Evolutionary conservation across 2,888 invertebrate genomes (phyloP).

Genomic region (Catotricha subobsoleta): DNA sequence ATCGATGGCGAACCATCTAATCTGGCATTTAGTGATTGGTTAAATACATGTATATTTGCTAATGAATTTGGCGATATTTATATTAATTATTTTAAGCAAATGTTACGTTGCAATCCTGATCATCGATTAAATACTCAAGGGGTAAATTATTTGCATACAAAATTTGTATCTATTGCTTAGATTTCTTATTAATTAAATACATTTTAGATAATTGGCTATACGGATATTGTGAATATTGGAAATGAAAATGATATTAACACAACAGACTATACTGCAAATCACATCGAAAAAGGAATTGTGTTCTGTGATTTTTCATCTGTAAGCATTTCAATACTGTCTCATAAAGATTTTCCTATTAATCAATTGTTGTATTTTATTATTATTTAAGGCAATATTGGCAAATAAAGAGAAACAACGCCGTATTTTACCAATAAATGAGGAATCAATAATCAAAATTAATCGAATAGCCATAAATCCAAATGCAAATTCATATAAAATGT

Average conservation of each 20-base stretch:
- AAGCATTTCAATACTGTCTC: not conserved
- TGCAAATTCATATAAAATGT: conserved; percentile 14
- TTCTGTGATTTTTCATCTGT: conserved; percentile 15
- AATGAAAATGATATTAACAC: not conserved
- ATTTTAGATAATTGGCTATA: no score
- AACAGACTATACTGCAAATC: not conserved
- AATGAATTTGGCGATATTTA: conserved; percentile 10
- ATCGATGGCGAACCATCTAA: not conserved
- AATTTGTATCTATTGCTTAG: no score
- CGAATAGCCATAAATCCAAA: conserved; percentile 22
- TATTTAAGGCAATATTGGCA: not conserved
- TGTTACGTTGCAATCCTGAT: conserved; percentile 1
- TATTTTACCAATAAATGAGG: conserved; percentile 13
- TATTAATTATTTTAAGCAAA: conserved; percentile 6
- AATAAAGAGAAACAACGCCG: conserved; percentile 8
- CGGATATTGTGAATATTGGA: not conserved
- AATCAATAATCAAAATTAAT: conserved; percentile 18
- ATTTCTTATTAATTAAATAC: no score
- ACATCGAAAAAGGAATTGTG: conserved; percentile 22
- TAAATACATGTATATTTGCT: conserved; percentile 6
- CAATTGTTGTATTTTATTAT: not conserved
- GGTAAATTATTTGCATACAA: not conserved
- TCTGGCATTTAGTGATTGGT: conserved; percentile 8
- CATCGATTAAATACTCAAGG: no score
- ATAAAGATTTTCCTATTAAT: no score